Percentiles rank a stretch among this genome's conserved stretches.
Conservation (phyloP, 2,888 invertebrate species). For the Perithous albicinctus region DNA sequence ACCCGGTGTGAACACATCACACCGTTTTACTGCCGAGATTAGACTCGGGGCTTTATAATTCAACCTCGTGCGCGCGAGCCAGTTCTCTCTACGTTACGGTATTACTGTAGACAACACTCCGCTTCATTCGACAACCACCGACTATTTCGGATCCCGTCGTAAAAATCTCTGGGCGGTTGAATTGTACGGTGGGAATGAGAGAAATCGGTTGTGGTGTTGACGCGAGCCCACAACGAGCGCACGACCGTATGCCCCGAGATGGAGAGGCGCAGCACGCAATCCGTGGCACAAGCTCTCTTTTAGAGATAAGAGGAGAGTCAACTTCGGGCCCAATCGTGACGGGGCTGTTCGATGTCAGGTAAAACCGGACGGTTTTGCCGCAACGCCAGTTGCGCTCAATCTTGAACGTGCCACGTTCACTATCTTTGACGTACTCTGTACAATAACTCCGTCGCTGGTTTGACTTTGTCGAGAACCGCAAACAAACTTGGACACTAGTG, state of each 20-base stretch:
- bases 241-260: neutral
- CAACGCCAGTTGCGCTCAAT: conserved; percentile 33
- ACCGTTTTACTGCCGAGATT: conserved; percentile 77
- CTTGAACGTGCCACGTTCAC: conserved; percentile 2
- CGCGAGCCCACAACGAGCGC: conserved; percentile 4
- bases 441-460: conserved; percentile 19
- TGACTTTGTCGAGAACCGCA: conserved; percentile 50
- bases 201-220: conserved; percentile 3
- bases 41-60: conserved; percentile 61
- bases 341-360: conserved; percentile 32
- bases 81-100: neutral
- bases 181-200: conserved; percentile 32
- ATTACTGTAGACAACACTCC: neutral
- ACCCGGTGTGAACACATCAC: conserved; percentile 80
- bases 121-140: conserved; percentile 28
- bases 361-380: conserved; percentile 36
- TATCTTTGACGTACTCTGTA: conserved; percentile 30
- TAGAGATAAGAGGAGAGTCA: conserved; percentile 59
- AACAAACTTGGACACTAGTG: conserved; percentile 45
- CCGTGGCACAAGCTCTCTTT: neutral
- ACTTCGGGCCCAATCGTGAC: conserved; percentile 44
- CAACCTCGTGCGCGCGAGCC: neutral
- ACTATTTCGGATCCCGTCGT: conserved; percentile 43
- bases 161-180: conserved; percentile 41
- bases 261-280: conserved; percentile 9